Evolutionary conservation across 1,140 invertebrate genomes (phyloP).

Genomic region (Chrysomallon squamiferum): DNA sequence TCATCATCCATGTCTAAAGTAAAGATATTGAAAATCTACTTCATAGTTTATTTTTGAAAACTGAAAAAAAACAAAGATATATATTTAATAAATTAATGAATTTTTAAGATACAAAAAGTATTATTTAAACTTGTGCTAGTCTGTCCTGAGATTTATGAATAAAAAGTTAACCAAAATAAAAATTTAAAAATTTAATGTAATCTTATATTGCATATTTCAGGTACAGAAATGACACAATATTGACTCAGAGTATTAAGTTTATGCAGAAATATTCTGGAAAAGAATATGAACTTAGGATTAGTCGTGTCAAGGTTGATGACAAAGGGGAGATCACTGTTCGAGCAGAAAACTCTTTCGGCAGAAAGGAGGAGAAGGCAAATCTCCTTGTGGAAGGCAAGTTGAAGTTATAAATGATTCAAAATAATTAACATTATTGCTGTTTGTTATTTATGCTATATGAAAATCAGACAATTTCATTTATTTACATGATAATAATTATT

Average conservation of each 20-base stretch:
- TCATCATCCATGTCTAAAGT: too few species aligned
- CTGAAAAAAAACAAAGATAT: too few species aligned
- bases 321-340: conserved; percentile 96
- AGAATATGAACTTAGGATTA: conserved; percentile 97
- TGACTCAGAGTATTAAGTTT: conserved; percentile 98
- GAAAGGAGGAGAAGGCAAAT: conserved; percentile 94
- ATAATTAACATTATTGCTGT: not conserved
- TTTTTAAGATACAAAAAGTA: too few species aligned
- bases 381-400: conserved; percentile 90
- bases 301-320: conserved; percentile 93
- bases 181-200: too few species aligned
- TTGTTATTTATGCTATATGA: too few species aligned
- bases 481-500: not conserved
- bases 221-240: conserved; percentile 52
- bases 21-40: too few species aligned
- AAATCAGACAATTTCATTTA: conserved; percentile 3
- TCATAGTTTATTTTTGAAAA: too few species aligned
- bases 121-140: too few species aligned
- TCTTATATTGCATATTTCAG: conserved; percentile 18
- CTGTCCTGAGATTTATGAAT: too few species aligned
- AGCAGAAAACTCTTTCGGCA: conserved; percentile 97
- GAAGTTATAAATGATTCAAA: too few species aligned
- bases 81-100: too few species aligned
- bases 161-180: too few species aligned
- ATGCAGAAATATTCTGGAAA: conserved; percentile 98